Base-by-base conservation (phyloP, 2,888 invertebrate genomes). In the Euspilapteryx auroguttella region DNA sequence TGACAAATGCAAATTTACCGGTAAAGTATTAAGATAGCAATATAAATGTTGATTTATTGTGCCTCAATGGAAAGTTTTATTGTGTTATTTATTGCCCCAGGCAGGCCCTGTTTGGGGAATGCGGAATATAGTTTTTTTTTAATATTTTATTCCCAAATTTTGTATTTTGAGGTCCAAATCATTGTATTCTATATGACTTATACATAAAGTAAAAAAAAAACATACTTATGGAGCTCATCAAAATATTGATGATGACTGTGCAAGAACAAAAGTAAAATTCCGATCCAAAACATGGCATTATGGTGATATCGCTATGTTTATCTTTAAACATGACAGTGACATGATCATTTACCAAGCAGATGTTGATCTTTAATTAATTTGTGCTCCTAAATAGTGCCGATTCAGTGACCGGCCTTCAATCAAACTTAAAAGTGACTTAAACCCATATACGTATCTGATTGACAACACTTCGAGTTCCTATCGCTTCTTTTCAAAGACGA, bases 401-500 rank as follows among this genome's bases (percentile, higher is more conserved):
- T 47, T 44, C 42, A 45, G 47, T 51, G 49, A 49, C 47, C 46
- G 42, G 46, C 47, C 44, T 55, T 55, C 58, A 55, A 55, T 61
- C 55, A 55, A 53, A 54, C 44, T 47, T 41, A 40, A 44, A 53
- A 44, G 49, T 52, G 47, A 55, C 55, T 52, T 45, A 46, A 57
- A 54, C 50, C 49, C 47, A 49, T 44, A n/a, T n/a, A n/a, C 48
- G 46, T 43, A 55, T 55, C 49, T 48, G 50, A 59, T 55, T 45
- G 41, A n/a, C n/a, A n/a, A n/a, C n/a, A n/a, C n/a, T n/a, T n/a
- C n/a, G n/a, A n/a, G n/a, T n/a, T n/a, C n/a, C n/a, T n/a, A n/a
- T n/a, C n/a, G n/a, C n/a, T n/a, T n/a, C n/a, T n/a, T n/a, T n/a
- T n/a, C n/a, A n/a, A n/a, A n/a, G n/a, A n/a, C n/a, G n/a, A n/a